Percentiles rank a stretch among this genome's conserved stretches.
phyloP scores from a whole-genome alignment of 2,113 vertebrate species.

The Verasper variegatus region DNA sequence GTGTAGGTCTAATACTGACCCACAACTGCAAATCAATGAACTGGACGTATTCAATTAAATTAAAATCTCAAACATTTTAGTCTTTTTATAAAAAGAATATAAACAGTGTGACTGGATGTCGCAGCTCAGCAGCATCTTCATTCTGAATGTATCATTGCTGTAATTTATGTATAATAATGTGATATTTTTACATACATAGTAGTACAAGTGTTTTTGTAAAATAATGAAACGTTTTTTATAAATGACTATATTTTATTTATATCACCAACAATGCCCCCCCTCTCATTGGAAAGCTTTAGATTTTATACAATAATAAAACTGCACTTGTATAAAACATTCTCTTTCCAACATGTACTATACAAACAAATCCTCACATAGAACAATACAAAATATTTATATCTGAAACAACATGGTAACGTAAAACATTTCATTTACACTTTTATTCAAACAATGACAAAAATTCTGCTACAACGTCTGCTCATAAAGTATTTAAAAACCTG shows the following conservation, averaged over 20 bases:
- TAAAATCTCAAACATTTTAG: not conserved
- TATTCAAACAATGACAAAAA: constrained; percentile 16
- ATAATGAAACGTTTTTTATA: constrained; percentile 9
- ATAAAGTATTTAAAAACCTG: constrained; percentile 45
- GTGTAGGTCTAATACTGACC: constrained; percentile 56
- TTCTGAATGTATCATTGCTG: not conserved
- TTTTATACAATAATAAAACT: constrained; percentile 42
- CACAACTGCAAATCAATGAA: not conserved
- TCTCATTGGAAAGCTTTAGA: not conserved
- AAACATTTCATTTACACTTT: constrained; percentile 23
- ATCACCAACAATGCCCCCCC: constrained; percentile 9
- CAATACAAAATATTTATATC: constrained; percentile 18
- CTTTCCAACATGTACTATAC: constrained; percentile 1
- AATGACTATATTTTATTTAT: constrained; percentile 52
- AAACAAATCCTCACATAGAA: constrained; percentile 3
- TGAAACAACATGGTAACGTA: constrained; percentile 17
- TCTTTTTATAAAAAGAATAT: too few species aligned
- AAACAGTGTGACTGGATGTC: not conserved
- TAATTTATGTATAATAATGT: constrained; percentile 35
- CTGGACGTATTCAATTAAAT: not conserved
- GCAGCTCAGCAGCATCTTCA: not conserved
- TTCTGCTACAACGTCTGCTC: constrained; percentile 72
- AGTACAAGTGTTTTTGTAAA: constrained; percentile 36
- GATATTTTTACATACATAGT: constrained; percentile 12
- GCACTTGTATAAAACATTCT: constrained; percentile 43